Base-by-base conservation (phyloP, 2,113 vertebrate genomes). In the Melierax canorus region DNA sequence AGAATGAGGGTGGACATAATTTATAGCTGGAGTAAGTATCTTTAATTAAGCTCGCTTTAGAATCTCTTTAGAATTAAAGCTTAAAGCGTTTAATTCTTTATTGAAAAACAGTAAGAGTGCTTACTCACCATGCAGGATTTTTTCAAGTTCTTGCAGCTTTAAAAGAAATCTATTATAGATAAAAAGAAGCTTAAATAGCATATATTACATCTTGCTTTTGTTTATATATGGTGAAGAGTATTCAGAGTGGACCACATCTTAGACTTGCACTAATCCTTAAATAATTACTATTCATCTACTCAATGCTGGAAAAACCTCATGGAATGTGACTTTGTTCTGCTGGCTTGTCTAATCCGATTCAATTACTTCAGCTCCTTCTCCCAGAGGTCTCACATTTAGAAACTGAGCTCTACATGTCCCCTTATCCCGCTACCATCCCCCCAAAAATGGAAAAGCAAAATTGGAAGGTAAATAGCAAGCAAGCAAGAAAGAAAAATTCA, bases 281-380 rank as follows among this genome's bases (percentile, higher is more conserved):
- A 98, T 98, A 98, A 98, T 98, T 98, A 98, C 96, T 97, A 97
- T 98, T 97, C 97, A 97, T 97, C 93, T 97, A 95, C 96, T 97
- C 73, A 85, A 39, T 92, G 84, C 97, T 97, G 94, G 92, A 94
- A 97, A 97, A 97, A 97, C 96, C 97, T 98, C 94, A 96, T 92
- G 97, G 97, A 98, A 98, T 97, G 97, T 93, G 97, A 98, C 97
- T 98, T 94, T 96, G 96, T 98, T 98, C 97, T 97, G 96, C 97
- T 97, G 97, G 83, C 86, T 98, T 98, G 96, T 96, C 96, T 98
- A 98, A 98, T 98, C 98, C 95, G 0, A 98, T 98, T 98, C 98
- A 98, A 98, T 98, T 98, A 98, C 93, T 98, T 95, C 85, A 94
- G 92, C 94, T 97, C 60, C 59, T 77, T 97, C 80, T 98, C 98